Conservation (phyloP, 2,888 invertebrate species). For the Apomyelois bistriatella region DNA sequence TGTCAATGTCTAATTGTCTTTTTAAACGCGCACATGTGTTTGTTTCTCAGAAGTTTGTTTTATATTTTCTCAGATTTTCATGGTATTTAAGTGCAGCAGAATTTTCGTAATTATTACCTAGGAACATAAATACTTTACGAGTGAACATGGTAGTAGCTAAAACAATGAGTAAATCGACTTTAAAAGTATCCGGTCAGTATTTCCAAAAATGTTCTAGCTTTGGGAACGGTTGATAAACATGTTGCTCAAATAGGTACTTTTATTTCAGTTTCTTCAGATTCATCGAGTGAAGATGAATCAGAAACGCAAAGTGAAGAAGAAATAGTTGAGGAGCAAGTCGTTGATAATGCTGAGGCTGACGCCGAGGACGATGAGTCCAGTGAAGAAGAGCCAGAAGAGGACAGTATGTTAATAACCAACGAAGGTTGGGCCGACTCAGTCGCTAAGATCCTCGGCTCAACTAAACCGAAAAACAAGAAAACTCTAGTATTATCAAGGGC, state of each 20-base stretch:
- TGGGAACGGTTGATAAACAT: too few relatives aligned
- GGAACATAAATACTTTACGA: too few relatives aligned
- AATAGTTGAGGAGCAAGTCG: constrained; percentile 25
- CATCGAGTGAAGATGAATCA: constrained; percentile 46
- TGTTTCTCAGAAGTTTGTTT: too few relatives aligned
- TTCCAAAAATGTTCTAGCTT: neutral
- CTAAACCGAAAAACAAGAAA: constrained; percentile 87
- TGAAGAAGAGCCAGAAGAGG: constrained; percentile 28
- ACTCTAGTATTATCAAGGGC: constrained; percentile 88
- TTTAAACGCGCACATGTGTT: too few relatives aligned
- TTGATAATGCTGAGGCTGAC: constrained; percentile 30
- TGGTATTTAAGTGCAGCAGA: too few relatives aligned
- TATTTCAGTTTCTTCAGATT: constrained; percentile 46
- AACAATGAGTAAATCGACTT: constrained; percentile 48
- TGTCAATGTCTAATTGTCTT: too few relatives aligned
- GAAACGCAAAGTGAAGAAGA: constrained; percentile 45
- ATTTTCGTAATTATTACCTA: too few relatives aligned
- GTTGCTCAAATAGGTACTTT: neutral
- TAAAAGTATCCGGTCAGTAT: constrained; percentile 56
- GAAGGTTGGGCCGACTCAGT: constrained; percentile 91
- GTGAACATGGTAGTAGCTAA: constrained; percentile 45
- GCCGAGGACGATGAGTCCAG: constrained; percentile 33
- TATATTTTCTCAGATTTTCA: too few relatives aligned
- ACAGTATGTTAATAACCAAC: constrained; percentile 67
- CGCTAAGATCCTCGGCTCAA: constrained; percentile 86